Percentiles rank a stretch among this genome's conserved stretches.
These are phyloP conservation scores for Xiphophorus couchianus DNA, from an alignment of 2,113 vertebrate species.

Conservation along the genomic window DNA sequence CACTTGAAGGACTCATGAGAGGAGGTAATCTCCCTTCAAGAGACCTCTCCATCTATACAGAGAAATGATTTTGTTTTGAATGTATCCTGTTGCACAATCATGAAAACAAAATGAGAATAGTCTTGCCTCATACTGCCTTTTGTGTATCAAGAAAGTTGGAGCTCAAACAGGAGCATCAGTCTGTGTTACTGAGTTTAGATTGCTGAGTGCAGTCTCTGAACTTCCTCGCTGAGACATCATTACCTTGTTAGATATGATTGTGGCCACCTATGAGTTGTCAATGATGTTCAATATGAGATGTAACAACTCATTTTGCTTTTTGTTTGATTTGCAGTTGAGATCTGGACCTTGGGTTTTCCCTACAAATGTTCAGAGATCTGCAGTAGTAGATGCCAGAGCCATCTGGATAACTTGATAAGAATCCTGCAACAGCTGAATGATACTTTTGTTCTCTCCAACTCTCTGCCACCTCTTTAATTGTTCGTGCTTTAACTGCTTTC, in stretches of 20 bases:
- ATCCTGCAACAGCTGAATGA: slow-evolving; percentile 9
- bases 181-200: slow-evolving; percentile 8
- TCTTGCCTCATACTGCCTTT: not conserved
- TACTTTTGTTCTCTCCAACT: slow-evolving; percentile 16
- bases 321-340: not conserved
- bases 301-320: not conserved
- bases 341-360: not conserved
- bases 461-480: slow-evolving; percentile 23
- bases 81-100: not conserved
- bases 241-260: not conserved
- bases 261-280: not conserved
- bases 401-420: slow-evolving; percentile 8
- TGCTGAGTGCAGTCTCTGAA: not conserved
- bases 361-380: not conserved
- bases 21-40: not conserved
- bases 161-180: not conserved
- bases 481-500: slow-evolving; percentile 16
- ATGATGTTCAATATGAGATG: not conserved
- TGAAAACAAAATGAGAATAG: not conserved
- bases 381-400: not conserved
- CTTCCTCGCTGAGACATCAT: not conserved
- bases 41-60: not conserved
- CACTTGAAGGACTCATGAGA: not conserved
- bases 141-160: not conserved
- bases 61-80: not conserved